phyloP scores from a whole-genome alignment of 2,113 vertebrate species.

The Promerops cafer region DNA sequence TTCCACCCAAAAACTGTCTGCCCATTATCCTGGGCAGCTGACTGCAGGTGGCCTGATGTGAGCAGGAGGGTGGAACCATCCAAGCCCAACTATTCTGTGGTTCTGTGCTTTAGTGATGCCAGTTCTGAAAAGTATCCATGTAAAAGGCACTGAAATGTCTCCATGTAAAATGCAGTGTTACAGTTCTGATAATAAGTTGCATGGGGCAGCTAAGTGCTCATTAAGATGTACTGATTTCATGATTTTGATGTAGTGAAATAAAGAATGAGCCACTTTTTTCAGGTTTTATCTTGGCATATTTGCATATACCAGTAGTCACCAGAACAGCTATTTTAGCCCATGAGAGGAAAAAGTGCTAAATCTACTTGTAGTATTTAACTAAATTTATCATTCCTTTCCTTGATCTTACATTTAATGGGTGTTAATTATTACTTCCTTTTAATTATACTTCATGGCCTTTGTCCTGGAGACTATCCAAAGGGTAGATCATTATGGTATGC shows the following conservation, averaged over 20 bases:
- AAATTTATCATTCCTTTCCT: constrained; percentile 61
- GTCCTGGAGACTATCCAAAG: constrained; percentile 74
- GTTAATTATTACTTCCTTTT: constrained; percentile 80
- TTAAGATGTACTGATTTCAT: constrained; percentile 16
- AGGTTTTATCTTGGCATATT: constrained; percentile 11
- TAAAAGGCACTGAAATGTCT: neutral
- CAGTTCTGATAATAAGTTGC: neutral
- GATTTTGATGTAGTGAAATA: neutral
- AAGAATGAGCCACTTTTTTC: neutral
- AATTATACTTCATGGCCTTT: constrained; percentile 76
- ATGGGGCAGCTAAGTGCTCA: neutral
- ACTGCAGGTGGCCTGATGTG: neutral
- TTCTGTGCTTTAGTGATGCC: neutral
- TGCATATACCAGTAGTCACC: neutral
- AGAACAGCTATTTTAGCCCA: constrained; percentile 11
- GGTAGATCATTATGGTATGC: constrained; percentile 71
- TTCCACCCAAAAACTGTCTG: neutral
- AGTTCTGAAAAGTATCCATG: neutral
- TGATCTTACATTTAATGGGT: constrained; percentile 67
- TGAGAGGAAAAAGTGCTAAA: constrained; percentile 8
- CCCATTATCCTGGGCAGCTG: neutral
- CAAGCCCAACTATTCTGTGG: neutral
- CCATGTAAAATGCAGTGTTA: neutral
- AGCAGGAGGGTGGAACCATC: neutral
- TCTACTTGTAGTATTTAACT: constrained; percentile 43